Conservation (phyloP, 2,113 vertebrate species). For the Cryptomyrus ogoouensis region DNA sequence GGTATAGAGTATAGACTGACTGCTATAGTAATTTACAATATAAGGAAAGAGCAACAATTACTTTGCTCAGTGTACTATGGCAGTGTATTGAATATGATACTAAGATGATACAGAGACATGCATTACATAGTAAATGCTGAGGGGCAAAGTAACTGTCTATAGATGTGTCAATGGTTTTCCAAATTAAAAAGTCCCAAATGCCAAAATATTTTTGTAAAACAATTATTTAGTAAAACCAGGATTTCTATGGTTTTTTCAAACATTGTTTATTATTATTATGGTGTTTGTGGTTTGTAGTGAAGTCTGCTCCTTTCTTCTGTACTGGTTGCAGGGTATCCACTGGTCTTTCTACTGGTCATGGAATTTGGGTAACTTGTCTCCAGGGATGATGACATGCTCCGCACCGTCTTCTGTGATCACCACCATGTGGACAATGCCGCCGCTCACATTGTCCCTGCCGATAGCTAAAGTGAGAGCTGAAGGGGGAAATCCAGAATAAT, state of each 20-base stretch:
- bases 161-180: not conserved
- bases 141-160: not conserved
- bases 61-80: not conserved
- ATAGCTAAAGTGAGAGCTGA: conserved; percentile 62
- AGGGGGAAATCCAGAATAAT: not conserved
- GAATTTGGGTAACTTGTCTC: conserved; percentile 59
- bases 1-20: not conserved
- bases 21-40: not conserved
- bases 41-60: not conserved
- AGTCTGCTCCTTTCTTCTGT: not conserved
- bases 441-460: conserved; percentile 63
- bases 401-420: conserved; percentile 53
- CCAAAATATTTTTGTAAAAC: not conserved
- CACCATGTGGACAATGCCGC: conserved; percentile 58
- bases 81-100: not conserved
- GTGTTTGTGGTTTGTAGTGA: not conserved
- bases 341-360: conserved; percentile 18
- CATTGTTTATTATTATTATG: not conserved
- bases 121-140: not conserved
- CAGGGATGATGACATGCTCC: conserved; percentile 57
- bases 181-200: not conserved
- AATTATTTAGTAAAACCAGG: not conserved
- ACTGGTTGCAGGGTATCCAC: not conserved
- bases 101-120: not conserved
- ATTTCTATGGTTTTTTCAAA: not conserved